Percentiles rank a stretch among this genome's conserved stretches.
These are phyloP conservation scores for Nasonia vitripennis DNA, from an alignment of 1,140 invertebrate genomes.

Conservation along the genomic window DNA sequence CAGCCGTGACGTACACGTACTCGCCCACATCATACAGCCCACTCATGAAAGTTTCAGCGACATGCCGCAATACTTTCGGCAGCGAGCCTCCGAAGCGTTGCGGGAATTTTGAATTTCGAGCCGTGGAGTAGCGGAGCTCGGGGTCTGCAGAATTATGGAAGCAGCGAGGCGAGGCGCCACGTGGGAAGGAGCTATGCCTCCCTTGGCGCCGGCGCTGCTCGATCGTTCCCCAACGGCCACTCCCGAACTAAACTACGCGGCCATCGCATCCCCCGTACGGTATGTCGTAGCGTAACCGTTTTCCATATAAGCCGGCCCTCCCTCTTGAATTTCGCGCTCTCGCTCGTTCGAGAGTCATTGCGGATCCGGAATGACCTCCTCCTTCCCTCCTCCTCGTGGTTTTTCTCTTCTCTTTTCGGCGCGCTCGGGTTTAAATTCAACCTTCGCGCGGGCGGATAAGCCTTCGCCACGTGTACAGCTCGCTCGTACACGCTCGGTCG, in stretches of 20 bases:
- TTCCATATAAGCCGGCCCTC: background rate
- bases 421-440: background rate
- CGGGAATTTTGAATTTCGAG: background rate
- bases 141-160: constrained; percentile 67
- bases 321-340: background rate
- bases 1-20: too few relatives aligned
- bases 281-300: constrained; percentile 3
- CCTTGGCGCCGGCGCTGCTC: constrained; percentile 64
- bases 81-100: background rate
- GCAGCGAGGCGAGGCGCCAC: constrained; percentile 68
- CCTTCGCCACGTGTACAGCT: background rate
- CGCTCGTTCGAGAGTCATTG: background rate
- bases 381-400: background rate
- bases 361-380: background rate
- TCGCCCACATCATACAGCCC: too few relatives aligned
- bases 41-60: background rate
- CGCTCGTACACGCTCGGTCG: background rate
- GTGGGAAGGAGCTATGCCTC: constrained; percentile 73
- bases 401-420: background rate
- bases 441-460: too few relatives aligned
- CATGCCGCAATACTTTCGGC: background rate
- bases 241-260: constrained; percentile 60
- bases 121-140: background rate
- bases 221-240: constrained; percentile 73
- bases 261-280: background rate